Base-by-base conservation (phyloP, 2,113 vertebrate genomes). In the Cynocephalus volans region DNA sequence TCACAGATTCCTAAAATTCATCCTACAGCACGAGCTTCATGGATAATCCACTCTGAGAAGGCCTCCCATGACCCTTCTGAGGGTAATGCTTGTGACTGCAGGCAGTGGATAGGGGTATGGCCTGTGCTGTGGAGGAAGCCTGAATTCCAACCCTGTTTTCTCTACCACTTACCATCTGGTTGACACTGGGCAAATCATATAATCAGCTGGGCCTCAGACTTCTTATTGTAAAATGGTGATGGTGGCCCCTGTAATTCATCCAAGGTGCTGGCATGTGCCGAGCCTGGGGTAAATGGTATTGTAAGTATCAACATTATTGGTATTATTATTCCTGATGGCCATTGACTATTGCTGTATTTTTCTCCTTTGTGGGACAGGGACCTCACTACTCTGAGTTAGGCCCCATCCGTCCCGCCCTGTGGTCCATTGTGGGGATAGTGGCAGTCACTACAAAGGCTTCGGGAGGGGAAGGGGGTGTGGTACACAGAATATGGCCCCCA, bases 1-100 rank as follows among this genome's bases (percentile, higher is more conserved):
- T 95, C 72, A n/a, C 45, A 79, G 48, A 64, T 65, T 75, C 54
- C 28, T 95, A 64, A 95, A 88, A 92, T 56, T 56, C 62, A 84
- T 23, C 77, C 76, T 77, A 76, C 14, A 95, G 24, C 50, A 92
- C 45, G 83, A 96, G 45, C 54, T 72, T 31, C 48, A 41, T 73
- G 41, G 83, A 69, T 0, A 0, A 73, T 73, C 19, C 56, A 80
- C 33, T 85, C 50, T 79, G 50, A 84, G 64, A 62, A 73, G 9
- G 41, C 6, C 11, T 73, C 48, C 65, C 26, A 45, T 52, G 26
- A 73, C 10, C 2, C 52, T 3, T 73, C 45, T 56, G 41, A 72
- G 21, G 14, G 21, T 93, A 45, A n/a, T 50, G 5, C 41, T 80
- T 31, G 45, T 81, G 70, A 93, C 72, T 41, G 67, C 48, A 73